Base-by-base conservation (phyloP, 2,797 vertebrate species). In the Rhabdophis nuchalis region DNA sequence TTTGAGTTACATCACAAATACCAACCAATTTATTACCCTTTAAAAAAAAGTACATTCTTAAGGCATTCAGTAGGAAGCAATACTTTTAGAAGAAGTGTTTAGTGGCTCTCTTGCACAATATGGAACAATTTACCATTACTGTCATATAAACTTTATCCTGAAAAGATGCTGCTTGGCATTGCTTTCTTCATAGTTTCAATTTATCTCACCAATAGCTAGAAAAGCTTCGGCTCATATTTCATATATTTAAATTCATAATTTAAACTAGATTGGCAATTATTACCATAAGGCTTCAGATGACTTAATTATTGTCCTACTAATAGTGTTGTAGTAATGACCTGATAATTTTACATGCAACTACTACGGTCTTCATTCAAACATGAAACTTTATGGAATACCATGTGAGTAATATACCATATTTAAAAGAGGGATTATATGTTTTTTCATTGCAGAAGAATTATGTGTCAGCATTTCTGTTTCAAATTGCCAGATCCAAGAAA, bases 401-500 rank as follows among this genome's bases (percentile, higher is more conserved):
- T 57, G 4, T 11, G 6, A 32, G 29, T 58, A 85, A 46, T 53
- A 46, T 53, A 46, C 23, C n/a, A 10, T 61, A 12, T 52, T 90
- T 50, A 86, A 61, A 86, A 18, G 20, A 16, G 46, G 50, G 5
- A 61, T 32, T 56, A 2, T 94, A 57, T 95, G 95, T 58, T 94
- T 94, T 93, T 93, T 92, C 92, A 20, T 98, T 98, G 93, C 98
- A 99, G 99, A 99, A 96, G 99, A 99, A 96, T 97, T 99, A 95
- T 99, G 99, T 96, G 98, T 99, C 96, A 99, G 98, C 97, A 99
- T 99, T 97, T 99, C 99, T 86, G 99, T 99, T 95, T 99, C 99
- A 93, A 99, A 99, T 95, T 99, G 98, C 98, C 99, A 99, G 96
- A 98, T 99, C 95, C 98, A 99, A 97, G 99, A 99, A 97, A 99